Evolutionary conservation across 1,140 invertebrate species (phyloP), one percentile per base, ranked within the genome.

Genomic region (Ephestia elutella): DNA sequence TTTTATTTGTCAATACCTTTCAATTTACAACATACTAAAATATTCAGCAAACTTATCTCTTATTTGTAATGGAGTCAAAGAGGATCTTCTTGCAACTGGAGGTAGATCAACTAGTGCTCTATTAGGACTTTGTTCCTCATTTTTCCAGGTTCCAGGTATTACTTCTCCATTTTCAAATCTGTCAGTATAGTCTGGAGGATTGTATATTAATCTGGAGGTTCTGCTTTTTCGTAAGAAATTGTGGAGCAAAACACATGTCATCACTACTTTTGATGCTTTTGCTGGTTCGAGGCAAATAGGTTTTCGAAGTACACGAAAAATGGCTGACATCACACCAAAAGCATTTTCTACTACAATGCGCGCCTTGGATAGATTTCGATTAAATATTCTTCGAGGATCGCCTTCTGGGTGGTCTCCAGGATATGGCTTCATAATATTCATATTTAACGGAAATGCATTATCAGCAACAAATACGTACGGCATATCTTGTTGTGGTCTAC

Each of bases 341-440:
- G 70, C 78, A 74, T 90, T 90, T 74, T 91, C 90, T 8, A 90
- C 75, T 13, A 83, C 75, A 54, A 75, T 70, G 20, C 78, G 63
- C 38, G 73, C 76, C 59, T 71, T 38, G 9, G 74, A 82, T 8
- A 83, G 54, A 55, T 66, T 32, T 32, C 82, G 69, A 55, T 87
- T 88, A 59, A 78, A 89, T 25, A 69, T 66, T 65, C 60, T 51
- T 75, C 82, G 50, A 28, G 59, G 53, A 17, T 66, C 56, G 20
- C 57, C 32, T 48, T 58, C 57, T 11, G 82, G 50, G 53, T 70
- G 63, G 44, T 66, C 62, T 44, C 70, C 68, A 49, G 66, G 54
- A 71, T 70, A 90, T 15, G 87, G 87, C 56, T 86, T 85, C 68
- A 90, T 76, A 15, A 90, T 54, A 59, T 82, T 44, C 38, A 49